Evolutionary conservation across 2,888 invertebrate species (phyloP).

Genomic region (Pristionchus entomophagus): DNA sequence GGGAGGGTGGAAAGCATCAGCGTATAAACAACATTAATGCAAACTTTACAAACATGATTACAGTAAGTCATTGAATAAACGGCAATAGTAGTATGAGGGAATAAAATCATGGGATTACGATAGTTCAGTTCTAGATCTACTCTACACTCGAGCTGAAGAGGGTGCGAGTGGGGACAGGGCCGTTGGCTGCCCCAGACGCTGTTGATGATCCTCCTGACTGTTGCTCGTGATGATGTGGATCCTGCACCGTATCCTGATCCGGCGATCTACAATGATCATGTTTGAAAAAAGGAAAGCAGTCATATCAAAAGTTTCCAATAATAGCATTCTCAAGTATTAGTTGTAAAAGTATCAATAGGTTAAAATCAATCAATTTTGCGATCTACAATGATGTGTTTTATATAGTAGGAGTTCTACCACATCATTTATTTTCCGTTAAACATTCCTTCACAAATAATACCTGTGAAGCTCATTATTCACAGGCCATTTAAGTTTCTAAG

Average conservation of each 20-base stretch:
- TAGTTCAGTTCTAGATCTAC: neutral
- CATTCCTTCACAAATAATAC: no score
- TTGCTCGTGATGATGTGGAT: neutral
- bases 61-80: neutral
- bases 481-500: no score
- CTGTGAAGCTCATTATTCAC: no score
- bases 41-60: no score
- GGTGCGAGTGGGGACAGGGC: neutral
- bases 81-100: neutral
- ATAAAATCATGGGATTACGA: neutral
- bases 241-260: no score
- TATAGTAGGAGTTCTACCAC: no score
- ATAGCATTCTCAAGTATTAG: no score
- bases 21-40: neutral
- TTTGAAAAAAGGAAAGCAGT: no score
- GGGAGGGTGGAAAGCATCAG: neutral
- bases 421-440: no score
- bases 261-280: no score
- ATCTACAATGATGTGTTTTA: neutral
- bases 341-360: neutral
- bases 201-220: neutral
- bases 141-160: conserved; percentile 19
- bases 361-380: neutral
- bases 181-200: neutral
- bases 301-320: no score